These are phyloP conservation scores for Sibirionetta formosa DNA, from an alignment of 2,797 vertebrate species.

Conservation along the genomic window DNA sequence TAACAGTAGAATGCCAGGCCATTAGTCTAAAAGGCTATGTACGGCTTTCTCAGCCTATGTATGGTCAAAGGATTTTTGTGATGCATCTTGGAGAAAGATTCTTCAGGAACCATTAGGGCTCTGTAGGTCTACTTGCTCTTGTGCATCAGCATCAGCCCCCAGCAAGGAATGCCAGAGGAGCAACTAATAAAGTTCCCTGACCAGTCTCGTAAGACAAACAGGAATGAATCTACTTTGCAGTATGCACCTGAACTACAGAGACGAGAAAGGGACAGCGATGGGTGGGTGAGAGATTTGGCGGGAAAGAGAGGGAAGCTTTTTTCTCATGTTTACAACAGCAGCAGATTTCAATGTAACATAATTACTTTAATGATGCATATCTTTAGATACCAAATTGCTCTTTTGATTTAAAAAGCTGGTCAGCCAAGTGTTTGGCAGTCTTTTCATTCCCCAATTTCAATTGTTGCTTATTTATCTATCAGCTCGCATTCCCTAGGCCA, in stretches of 20 bases:
- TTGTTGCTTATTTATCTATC: conserved; percentile 77
- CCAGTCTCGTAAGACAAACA: conserved; percentile 67
- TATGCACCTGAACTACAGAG: conserved; percentile 64
- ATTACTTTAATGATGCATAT: conserved; percentile 83
- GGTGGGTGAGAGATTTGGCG: background rate
- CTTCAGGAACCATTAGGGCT: background rate
- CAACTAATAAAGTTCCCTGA: conserved; percentile 57
- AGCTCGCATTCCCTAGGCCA: conserved; percentile 74
- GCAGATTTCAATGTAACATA: conserved; percentile 82
- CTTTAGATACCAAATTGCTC: conserved; percentile 82
- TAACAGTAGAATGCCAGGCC: conserved; percentile 76
- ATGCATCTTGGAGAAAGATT: background rate
- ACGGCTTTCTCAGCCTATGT: conserved; percentile 50
- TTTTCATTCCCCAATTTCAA: conserved; percentile 80
- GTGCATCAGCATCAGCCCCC: background rate
- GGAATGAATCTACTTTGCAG: conserved; percentile 54
- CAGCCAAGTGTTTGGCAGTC: conserved; percentile 83
- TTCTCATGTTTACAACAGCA: conserved; percentile 83
- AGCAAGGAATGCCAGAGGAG: conserved; percentile 32
- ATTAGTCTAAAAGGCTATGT: conserved; percentile 78
- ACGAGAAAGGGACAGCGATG: background rate
- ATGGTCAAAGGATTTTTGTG: conserved; percentile 46
- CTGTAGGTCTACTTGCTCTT: conserved; percentile 18
- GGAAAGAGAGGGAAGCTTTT: conserved; percentile 20
- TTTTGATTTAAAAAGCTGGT: conserved; percentile 83